These are phyloP conservation scores for Nineta flava DNA, from an alignment of 2,888 invertebrate species.

Conservation along the genomic window DNA sequence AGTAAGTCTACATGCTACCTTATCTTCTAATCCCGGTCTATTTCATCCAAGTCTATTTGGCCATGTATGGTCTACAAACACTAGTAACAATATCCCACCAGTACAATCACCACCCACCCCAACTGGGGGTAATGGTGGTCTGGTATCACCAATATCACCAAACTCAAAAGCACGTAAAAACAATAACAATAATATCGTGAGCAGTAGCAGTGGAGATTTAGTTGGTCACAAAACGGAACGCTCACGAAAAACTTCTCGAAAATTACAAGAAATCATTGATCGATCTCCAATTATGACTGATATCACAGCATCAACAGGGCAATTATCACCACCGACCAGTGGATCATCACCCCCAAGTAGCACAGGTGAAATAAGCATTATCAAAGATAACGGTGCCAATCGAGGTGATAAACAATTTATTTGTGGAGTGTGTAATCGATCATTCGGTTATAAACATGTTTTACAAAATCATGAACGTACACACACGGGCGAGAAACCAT, in stretches of 20 bases:
- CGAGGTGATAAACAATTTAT: constrained; percentile 68
- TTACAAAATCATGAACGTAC: constrained; percentile 88
- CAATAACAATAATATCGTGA: constrained; percentile 29
- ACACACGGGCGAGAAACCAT: constrained; percentile 89
- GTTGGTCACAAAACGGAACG: neutral
- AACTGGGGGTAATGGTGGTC: constrained; percentile 34
- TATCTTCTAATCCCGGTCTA: constrained; percentile 39
- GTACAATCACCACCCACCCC: constrained; percentile 24
- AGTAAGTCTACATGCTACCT: constrained; percentile 34
- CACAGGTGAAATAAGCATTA: constrained; percentile 21
- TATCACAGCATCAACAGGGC: constrained; percentile 29
- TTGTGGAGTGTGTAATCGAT: constrained; percentile 73
- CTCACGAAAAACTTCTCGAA: neutral
- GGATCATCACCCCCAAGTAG: constrained; percentile 35
- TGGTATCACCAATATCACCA: constrained; percentile 26
- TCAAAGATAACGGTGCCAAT: constrained; percentile 18
- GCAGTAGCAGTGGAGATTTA: constrained; percentile 28
- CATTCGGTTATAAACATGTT: constrained; percentile 89
- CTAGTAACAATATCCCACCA: constrained; percentile 11
- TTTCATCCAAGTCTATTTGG: constrained; percentile 42
- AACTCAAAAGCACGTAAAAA: constrained; percentile 22
- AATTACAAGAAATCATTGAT: constrained; percentile 1
- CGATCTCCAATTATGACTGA: constrained; percentile 13
- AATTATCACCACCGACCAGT: constrained; percentile 37
- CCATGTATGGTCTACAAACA: constrained; percentile 30